Evolutionary conservation across 2,797 vertebrate species (phyloP).

Genomic region (Leptoclinus maculatus): DNA sequence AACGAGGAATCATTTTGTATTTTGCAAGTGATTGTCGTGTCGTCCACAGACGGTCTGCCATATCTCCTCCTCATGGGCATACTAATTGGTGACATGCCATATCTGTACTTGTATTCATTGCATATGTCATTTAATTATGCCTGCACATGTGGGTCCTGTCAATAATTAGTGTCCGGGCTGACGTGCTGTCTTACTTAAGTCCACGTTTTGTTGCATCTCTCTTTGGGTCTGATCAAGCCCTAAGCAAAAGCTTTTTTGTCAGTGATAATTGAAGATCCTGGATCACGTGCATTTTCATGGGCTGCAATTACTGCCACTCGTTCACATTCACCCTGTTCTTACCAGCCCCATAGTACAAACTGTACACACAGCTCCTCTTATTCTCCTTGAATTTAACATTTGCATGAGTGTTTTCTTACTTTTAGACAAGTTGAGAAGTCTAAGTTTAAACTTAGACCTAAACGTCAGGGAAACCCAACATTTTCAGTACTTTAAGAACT

Average conservation of each 20-base stretch:
- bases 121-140: neutral
- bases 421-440: neutral
- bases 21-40: neutral
- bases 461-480: neutral
- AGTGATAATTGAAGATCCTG: neutral
- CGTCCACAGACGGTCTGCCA: neutral
- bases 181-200: neutral
- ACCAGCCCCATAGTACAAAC: neutral
- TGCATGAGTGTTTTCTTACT: neutral
- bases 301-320: neutral
- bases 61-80: neutral
- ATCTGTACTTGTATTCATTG: constrained; percentile 4
- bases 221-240: neutral
- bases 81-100: neutral
- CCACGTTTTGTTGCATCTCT: neutral
- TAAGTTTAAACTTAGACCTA: neutral
- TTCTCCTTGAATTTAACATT: neutral
- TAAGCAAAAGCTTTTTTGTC: neutral
- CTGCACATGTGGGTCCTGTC: neutral
- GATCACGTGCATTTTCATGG: neutral
- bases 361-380: neutral
- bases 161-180: constrained; percentile 11
- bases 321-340: neutral
- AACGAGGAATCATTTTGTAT: neutral
- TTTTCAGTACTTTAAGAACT: constrained; percentile 1